Conservation (phyloP, 2,113 vertebrate genomes). For the Ancistrus triradiatus region DNA sequence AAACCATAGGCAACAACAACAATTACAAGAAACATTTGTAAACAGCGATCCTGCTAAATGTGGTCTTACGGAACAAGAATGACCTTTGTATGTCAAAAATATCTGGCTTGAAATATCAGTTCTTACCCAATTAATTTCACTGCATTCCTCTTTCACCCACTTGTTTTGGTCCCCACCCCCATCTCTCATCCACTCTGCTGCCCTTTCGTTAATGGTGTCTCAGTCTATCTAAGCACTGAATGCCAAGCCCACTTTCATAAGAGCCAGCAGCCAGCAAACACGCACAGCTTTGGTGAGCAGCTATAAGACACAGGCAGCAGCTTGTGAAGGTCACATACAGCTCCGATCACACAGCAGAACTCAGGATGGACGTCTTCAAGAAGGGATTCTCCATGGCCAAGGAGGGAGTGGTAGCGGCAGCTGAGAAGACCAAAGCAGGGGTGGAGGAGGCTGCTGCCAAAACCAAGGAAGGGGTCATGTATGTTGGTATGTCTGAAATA, state of each 20-base stretch:
- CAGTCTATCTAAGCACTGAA: constrained; percentile 35
- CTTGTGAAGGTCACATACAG: constrained; percentile 14
- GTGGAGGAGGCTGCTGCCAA: constrained; percentile 96
- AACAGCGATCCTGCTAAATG: no score
- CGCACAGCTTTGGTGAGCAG: constrained; percentile 14
- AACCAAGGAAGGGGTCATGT: constrained; percentile 98
- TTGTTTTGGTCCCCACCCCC: constrained; percentile 13
- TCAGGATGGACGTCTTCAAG: constrained; percentile 91
- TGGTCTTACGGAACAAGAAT: no score
- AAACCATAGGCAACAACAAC: no score
- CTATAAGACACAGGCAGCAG: constrained; percentile 21
- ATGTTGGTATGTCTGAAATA: constrained; percentile 77
- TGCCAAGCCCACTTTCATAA: constrained; percentile 45
- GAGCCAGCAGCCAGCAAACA: constrained; percentile 18
- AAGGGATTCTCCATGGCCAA: constrained; percentile 98
- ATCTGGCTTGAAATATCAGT: constrained; percentile 2
- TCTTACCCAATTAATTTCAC: constrained; percentile 21
- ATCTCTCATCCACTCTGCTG: constrained; percentile 29
- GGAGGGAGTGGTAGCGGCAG: constrained; percentile 95
- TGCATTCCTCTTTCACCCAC: constrained; percentile 33
- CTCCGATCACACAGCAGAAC: not conserved
- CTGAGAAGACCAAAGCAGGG: constrained; percentile 97
- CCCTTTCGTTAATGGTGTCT: constrained; percentile 42
- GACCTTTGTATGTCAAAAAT: no score
- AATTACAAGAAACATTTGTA: no score